Base-by-base conservation (phyloP, 2,888 invertebrate species). In the Pegoplata infirma region DNA sequence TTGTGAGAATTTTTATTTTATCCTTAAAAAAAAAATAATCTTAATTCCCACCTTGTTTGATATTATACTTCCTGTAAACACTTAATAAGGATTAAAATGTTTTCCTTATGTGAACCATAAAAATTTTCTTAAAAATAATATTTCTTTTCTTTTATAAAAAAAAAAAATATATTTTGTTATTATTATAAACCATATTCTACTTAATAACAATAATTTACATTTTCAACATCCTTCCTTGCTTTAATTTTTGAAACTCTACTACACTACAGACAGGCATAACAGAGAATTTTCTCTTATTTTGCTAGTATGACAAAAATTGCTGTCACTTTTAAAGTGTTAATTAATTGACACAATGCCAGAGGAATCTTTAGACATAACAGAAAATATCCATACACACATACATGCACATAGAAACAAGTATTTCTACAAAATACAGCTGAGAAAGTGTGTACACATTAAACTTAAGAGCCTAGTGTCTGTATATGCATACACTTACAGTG, bases 311-410 rank as follows among this genome's bases (percentile, higher is more conserved):
- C 44, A 53, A 58, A n/a, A 19, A 44, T 59, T 53, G 51, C 67
- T 67, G 66, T 74, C 55, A 61, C 40, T 23, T 61, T 67, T 47
- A 19, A 56, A 75, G 68, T 75, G 68, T 63, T 68, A 56, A 68
- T 68, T 68, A 63, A 75, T 68, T 56, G 68, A 63, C 68, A 51
- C 49, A 56, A 51, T 56, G 56, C n/a, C 61, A 56, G 40, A 68
- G 61, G 61, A 56, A 40, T 61, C 55, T 58, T 36, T n/a, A n/a
- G n/a, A n/a, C 5, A 5, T 40, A 40, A 12, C 36, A 40, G 36
- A n/a, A 40, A n/a, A 40, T 12, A 40, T 5, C 10, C 12, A n/a
- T 40, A n/a, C 36, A 40, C 4, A 2, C 12, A 36, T n/a, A 40
- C 36, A 40, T 6, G 6, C 6, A 25, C 25, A 25, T 6, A 25